phyloP scores from a whole-genome alignment of 2,797 vertebrate genomes.

The Oryzias sinensis region DNA sequence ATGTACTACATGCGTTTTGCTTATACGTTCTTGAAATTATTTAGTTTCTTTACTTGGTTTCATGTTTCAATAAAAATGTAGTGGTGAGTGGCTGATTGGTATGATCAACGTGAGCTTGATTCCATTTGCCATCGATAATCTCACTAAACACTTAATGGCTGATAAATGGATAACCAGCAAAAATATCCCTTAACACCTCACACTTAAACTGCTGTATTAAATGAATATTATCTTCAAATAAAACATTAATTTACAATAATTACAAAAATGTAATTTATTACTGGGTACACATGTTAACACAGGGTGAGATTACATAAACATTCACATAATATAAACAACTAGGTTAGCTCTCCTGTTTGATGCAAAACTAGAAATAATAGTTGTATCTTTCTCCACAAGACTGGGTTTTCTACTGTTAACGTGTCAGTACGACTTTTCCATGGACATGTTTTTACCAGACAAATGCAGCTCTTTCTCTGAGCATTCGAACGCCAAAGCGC shows the following conservation, averaged over 20 bases:
- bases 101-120: too few species aligned
- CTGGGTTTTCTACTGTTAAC: too few species aligned
- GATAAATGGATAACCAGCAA: neutral
- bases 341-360: too few species aligned
- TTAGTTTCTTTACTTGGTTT: slow-evolving; percentile 40
- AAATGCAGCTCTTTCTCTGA: slow-evolving; percentile 92
- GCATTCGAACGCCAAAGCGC: slow-evolving; percentile 93
- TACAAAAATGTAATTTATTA: slow-evolving; percentile 27
- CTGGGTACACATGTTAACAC: slow-evolving; percentile 1
- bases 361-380: too few species aligned
- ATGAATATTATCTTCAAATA: too few species aligned
- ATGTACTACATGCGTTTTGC: neutral
- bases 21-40: neutral
- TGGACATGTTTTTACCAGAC: slow-evolving; percentile 73
- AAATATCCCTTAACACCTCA: neutral
- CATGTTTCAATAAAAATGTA: slow-evolving; percentile 48
- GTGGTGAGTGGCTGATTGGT: too few species aligned
- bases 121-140: too few species aligned
- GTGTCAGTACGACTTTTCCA: neutral
- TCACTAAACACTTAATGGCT: too few species aligned
- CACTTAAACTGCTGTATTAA: too few species aligned
- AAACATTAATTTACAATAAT: neutral
- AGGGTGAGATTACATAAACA: slow-evolving; percentile 3
- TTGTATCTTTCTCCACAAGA: too few species aligned
- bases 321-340: slow-evolving; percentile 28